A percentile compares a stretch with the other conserved stretches of the same genome.
Evolutionary conservation across 1,140 invertebrate species (phyloP).

Genomic region (Drosophila bifasciata): DNA sequence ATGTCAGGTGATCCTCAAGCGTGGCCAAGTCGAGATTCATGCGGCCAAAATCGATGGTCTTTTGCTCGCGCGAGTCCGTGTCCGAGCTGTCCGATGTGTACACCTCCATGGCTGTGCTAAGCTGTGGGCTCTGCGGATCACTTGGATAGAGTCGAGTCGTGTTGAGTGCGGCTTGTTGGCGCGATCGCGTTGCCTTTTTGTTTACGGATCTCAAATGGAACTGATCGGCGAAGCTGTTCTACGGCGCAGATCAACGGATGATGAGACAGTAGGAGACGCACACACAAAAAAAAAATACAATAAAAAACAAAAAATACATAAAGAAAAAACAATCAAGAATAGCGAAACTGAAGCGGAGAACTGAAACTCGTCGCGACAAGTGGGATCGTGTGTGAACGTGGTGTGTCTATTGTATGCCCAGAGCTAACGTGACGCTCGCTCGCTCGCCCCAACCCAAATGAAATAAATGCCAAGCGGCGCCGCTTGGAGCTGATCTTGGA

Average conservation of each 20-base stretch:
- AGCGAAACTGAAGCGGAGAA: not conserved
- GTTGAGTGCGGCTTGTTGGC: conserved; percentile 1
- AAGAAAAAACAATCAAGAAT: conserved; percentile 2
- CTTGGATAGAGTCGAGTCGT: too few species aligned
- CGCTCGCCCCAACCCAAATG: too few species aligned
- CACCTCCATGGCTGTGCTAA: conserved; percentile 86
- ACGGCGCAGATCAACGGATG: too few species aligned
- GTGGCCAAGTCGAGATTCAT: conserved; percentile 86
- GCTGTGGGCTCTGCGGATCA: not conserved
- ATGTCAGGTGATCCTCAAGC: conserved; percentile 85
- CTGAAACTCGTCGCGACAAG: not conserved
- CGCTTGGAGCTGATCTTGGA: too few species aligned
- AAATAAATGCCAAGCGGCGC: too few species aligned
- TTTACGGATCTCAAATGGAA: conserved; percentile 12
- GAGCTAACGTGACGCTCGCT: too few species aligned
- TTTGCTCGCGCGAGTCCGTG: conserved; percentile 87
- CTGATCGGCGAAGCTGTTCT: conserved; percentile 8
- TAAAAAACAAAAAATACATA: not conserved
- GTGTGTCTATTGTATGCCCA: not conserved
- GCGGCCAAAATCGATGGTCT: conserved; percentile 89
- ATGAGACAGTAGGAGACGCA: not conserved
- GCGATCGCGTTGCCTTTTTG: conserved; percentile 40
- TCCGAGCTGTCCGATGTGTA: conserved; percentile 93
- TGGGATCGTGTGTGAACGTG: not conserved
- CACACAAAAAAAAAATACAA: conserved; percentile 19